phyloP scores from a whole-genome alignment of 2,113 vertebrate species.

The Pardalotus punctatus region DNA sequence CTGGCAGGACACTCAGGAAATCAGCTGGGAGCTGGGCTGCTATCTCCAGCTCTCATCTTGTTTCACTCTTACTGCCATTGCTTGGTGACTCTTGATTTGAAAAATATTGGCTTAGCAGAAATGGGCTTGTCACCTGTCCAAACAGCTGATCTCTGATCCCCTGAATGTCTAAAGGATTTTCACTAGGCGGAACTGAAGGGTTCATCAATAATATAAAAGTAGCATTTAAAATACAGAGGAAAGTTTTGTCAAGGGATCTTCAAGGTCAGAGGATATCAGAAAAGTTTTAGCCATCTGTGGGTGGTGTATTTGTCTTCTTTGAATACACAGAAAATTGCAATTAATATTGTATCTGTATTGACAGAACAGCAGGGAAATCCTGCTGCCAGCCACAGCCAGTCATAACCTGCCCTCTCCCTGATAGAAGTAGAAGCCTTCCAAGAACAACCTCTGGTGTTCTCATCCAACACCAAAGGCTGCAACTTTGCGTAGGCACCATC shows the following conservation, averaged over 20 bases:
- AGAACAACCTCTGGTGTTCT: background rate
- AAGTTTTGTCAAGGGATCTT: conserved; percentile 20
- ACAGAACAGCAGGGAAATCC: background rate
- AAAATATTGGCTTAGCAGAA: conserved; percentile 45
- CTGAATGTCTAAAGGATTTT: conserved; percentile 18
- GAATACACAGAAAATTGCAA: background rate
- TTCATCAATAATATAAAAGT: conserved; percentile 38
- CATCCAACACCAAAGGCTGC: background rate
- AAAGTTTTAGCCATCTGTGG: background rate
- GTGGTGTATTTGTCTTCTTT: background rate
- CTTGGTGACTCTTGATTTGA: conserved; percentile 27
- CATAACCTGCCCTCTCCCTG: background rate
- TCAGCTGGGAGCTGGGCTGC: background rate
- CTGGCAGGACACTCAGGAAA: conserved; percentile 26
- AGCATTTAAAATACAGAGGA: conserved; percentile 21
- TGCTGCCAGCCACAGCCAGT: background rate
- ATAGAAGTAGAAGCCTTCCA: background rate
- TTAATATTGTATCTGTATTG: background rate
- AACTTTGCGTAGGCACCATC: background rate
- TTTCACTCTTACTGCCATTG: conserved; percentile 9
- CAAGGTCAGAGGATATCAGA: background rate
- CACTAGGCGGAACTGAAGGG: background rate
- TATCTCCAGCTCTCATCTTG: conserved; percentile 8
- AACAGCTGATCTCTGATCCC: background rate
- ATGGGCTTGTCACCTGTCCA: conserved; percentile 29